Base-by-base conservation (phyloP, 2,888 invertebrate genomes). In the Macaria notata region DNA sequence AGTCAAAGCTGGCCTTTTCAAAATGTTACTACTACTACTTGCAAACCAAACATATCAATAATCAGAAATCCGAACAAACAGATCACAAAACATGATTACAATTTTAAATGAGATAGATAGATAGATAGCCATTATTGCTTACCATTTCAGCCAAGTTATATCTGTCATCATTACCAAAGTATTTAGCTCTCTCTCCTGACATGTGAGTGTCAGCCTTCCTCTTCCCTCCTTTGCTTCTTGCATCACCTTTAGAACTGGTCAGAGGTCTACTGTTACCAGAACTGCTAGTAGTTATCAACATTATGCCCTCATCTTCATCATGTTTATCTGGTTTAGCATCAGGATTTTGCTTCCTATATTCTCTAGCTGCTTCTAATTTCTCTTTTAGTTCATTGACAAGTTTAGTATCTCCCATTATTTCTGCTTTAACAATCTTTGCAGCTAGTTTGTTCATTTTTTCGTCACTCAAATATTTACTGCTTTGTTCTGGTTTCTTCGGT, bases 351-450 rank as follows among this genome's bases (percentile, higher is more conserved):
- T 88, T 92, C 51, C 86, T 81, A 62, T 84, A 86, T 56, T 92
- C 88, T 68, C 95, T 93, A 0, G 97, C 96, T 31, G 86, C 86
- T 65, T 96, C 95, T 45, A 98, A 83, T 79, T 97, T 95, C 3
- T 83, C 75, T 83, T 96, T 96, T 46, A 98, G 86, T 75, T 96
- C 93, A 41, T 83, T 78, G 0, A 95, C 95, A 53, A 95, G 79
- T 62, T 93, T 93, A 76, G 81, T 86, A 78, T 98, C 95, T 19
- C 98, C 98, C 93, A 98, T 94, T 70, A 99, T 94, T 93, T 99
- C 98, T 9, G 99, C 98, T 90, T 98, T 98, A 0, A 99, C 91
- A 63, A 98, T 94, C 87, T 96, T 97, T 2, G 98, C 98, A 43
- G 95, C 97, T 44, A 99, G 81, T 70, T 95, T 94, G 86, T 99